Evolutionary conservation across 1,140 invertebrate genomes (phyloP), one percentile per base, ranked within the genome.

Genomic region (Drosophila repletoides): DNA sequence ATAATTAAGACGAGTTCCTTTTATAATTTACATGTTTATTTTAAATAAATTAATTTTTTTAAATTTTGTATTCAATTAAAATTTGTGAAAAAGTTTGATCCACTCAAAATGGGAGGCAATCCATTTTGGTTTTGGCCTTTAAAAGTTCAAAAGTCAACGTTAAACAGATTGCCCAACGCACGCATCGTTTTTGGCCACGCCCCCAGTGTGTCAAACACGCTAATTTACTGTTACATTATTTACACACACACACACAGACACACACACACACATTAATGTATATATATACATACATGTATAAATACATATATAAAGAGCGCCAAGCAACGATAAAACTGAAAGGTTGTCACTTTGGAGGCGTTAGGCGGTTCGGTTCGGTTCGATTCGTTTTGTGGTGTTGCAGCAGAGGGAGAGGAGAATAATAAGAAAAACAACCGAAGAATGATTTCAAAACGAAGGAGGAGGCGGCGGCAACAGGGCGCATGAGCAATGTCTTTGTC

Each of bases 141-240:
- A 59, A 67, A 74, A 84, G 76, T 74, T 73, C 51, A 84, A 74
- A 72, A 74, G 81, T 67, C 72, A 83, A 84, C 56, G 72, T 66
- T 81, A 84, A 84, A 77, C 64, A 77, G 79, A 67, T 86, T 84
- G 80, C 40, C 69, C 53, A 46, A 75, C 59, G 67, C 72, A 86
- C 75, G 74, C 67, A 86, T 65, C 63, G 51, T 43, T 61, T 80
- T 61, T 80, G 72, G 75, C 80, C 80, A 86, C 80, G 80, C 80
- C 80, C 80, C 55, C 80, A 63, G 33, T 75, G 75, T 86, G 80
- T 86, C 80, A 86, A 86, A 86, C 80, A 86, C 80, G 80, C 80
- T 86, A 86, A 86, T 86, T 86, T 86, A 86, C 80, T 86, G 72
- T 76, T 86, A 86, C 80, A 86, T 86, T 86, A 86, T 86, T 86